Percentiles rank a stretch among this genome's conserved stretches.
Evolutionary conservation across 2,888 invertebrate species (phyloP).

Genomic region (Hirtodrosophila histrioides): DNA sequence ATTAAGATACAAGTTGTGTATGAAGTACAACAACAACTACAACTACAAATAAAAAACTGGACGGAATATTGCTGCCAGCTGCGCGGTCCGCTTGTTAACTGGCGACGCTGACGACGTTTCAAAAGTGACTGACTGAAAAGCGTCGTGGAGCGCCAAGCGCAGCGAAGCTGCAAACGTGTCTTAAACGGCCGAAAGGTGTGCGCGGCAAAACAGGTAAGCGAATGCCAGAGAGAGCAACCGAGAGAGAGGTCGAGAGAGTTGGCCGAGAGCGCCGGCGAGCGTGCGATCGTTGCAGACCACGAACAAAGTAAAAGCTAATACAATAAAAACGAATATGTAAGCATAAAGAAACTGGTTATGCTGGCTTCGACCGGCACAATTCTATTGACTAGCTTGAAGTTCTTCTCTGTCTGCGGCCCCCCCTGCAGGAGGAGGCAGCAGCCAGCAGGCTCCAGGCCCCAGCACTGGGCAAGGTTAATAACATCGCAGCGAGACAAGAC

Average conservation of each 20-base stretch:
- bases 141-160: slow-evolving; percentile 50
- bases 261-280: slow-evolving; percentile 25
- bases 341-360: slow-evolving; percentile 59
- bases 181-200: slow-evolving; percentile 55
- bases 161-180: slow-evolving; percentile 74
- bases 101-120: slow-evolving; percentile 62
- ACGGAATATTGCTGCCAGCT: slow-evolving; percentile 42
- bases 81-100: slow-evolving; percentile 58
- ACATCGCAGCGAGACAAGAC: slow-evolving; percentile 34
- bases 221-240: slow-evolving; percentile 3
- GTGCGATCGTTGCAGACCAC: slow-evolving; percentile 19
- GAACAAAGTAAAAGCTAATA: slow-evolving; percentile 58
- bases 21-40: slow-evolving; percentile 20
- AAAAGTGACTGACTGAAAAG: slow-evolving; percentile 73
- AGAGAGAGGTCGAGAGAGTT: slow-evolving; percentile 5
- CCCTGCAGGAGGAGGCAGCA: slow-evolving; percentile 38
- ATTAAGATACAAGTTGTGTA: slow-evolving; percentile 32
- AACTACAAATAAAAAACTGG: slow-evolving; percentile 37
- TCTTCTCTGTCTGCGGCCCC: slow-evolving; percentile 47
- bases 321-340: slow-evolving; percentile 11
- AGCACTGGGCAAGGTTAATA: slow-evolving; percentile 56
- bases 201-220: slow-evolving; percentile 29
- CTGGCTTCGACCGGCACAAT: slow-evolving; percentile 54
- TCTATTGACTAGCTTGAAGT: slow-evolving; percentile 50
- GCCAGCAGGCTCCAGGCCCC: slow-evolving; percentile 20